phyloP scores from a whole-genome alignment of 2,113 vertebrate genomes.

The Neopipo cinnamomea region DNA sequence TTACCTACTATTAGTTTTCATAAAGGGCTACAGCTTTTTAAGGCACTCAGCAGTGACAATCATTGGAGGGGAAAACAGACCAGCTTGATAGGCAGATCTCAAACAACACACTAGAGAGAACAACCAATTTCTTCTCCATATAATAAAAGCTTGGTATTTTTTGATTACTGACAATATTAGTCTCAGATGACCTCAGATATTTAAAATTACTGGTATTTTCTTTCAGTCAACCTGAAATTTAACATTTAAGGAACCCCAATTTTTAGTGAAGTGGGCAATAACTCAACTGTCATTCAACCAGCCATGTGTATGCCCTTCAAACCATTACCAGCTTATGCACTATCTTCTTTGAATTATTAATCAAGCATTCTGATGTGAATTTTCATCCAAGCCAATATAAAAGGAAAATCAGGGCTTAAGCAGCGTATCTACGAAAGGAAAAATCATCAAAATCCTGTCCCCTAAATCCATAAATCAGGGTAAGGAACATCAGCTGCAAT shows the following conservation, averaged over 20 bases:
- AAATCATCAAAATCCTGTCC: not conserved
- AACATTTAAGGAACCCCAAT: not conserved
- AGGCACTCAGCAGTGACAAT: not conserved
- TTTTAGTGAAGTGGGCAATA: not conserved
- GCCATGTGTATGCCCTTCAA: not conserved
- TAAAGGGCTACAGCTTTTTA: not conserved
- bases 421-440: not conserved
- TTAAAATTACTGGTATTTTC: not conserved
- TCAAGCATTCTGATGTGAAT: not conserved
- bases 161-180: not conserved
- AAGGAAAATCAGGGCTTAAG: not conserved
- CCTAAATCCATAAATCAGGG: not conserved
- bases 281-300: not conserved
- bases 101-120: not conserved
- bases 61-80: not conserved
- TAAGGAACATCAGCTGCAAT: conserved; percentile 6
- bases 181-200: not conserved
- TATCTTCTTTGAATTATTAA: not conserved
- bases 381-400: not conserved
- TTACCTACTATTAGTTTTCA: not conserved
- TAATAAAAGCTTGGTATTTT: not conserved
- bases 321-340: not conserved
- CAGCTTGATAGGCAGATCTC: not conserved
- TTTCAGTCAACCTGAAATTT: not conserved
- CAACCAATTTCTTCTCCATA: not conserved